Base-by-base conservation (phyloP, 1,140 invertebrate species). In the Sminthurides bifidus region DNA sequence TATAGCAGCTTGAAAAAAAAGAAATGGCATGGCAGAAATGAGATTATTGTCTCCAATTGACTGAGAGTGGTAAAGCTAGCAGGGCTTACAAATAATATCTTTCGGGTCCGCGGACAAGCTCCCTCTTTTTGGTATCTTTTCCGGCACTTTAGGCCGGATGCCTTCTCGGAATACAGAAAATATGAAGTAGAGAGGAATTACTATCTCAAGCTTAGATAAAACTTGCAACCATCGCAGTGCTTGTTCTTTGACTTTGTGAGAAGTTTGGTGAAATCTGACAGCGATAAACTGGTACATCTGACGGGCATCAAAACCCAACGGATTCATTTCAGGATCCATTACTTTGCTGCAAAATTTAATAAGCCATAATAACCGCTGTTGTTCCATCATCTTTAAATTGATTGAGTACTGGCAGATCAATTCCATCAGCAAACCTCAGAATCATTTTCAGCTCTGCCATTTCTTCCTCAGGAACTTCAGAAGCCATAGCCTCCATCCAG, bases 401-500 rank as follows among this genome's bases (percentile, higher is more conserved):
- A n/a, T n/a, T n/a, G n/a, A n/a, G n/a, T n/a, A n/a, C n/a, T n/a
- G n/a, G n/a, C n/a, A n/a, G n/a, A 54, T 54, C 43, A 23, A 12
- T 48, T 43, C 6, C 21, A 8, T 26, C 30, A 27, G 8, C 23
- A 10, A 68, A 84, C 83, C 81, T 82, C 23, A 98, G 74, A 10
- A 93, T 81, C 41, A 92, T 85, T 74, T 94, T 93, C 6, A 98
- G 71, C 68, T 97, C 92, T 53, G 80, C 74, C 19, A 95, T 74
- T 67, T 96, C 92, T 67, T 92, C 84, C 69, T 93, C 85, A 1
- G 88, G 86, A 4, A 97, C 85, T 70, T 97, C 91, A 64, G 89
- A 87, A 27, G 90, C 87, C 61, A 98, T 91, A 0, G 92, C 87
- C 74, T 98, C 92, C 81, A 98, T 85, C 94, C 94, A 98, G 68